Conservation (phyloP, 2,888 invertebrate species). For the Nasonia oneida region DNA sequence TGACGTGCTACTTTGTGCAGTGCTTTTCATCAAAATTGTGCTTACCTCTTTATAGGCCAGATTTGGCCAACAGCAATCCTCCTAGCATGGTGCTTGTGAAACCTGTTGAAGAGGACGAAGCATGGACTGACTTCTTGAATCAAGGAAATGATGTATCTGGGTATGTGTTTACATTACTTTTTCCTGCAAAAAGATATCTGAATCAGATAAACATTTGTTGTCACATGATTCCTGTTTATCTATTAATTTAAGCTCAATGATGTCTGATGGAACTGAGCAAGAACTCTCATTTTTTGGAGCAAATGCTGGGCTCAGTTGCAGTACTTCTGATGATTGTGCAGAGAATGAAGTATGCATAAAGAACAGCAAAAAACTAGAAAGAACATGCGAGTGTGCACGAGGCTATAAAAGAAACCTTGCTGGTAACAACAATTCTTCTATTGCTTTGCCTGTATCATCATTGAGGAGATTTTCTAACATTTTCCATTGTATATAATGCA, state of each 20-base stretch:
- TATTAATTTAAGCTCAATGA: slow-evolving; percentile 69
- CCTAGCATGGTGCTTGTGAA: slow-evolving; percentile 89
- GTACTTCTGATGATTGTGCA: slow-evolving; percentile 82
- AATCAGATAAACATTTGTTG: not conserved
- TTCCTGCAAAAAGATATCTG: not conserved
- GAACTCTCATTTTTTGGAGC: slow-evolving; percentile 77
- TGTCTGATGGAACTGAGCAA: slow-evolving; percentile 67
- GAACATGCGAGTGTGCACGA: slow-evolving; percentile 86
- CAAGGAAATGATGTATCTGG: slow-evolving; percentile 67
- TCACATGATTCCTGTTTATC: slow-evolving; percentile 8
- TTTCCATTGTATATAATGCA: slow-evolving; percentile 48
- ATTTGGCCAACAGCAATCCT: slow-evolving; percentile 82
- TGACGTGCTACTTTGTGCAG: slow-evolving; percentile 88
- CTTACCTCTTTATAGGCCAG: slow-evolving; percentile 83
- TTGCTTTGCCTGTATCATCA: not conserved
- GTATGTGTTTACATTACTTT: slow-evolving; percentile 62
- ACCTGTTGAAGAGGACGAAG: slow-evolving; percentile 83
- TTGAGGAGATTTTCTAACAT: not conserved
- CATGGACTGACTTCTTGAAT: slow-evolving; percentile 79
- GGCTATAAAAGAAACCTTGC: slow-evolving; percentile 82
- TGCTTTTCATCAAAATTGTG: slow-evolving; percentile 87
- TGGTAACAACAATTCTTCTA: slow-evolving; percentile 69
- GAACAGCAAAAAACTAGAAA: slow-evolving; percentile 81
- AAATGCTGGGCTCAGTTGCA: slow-evolving; percentile 82
- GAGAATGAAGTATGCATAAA: slow-evolving; percentile 86